These are phyloP conservation scores for Phrynocephalus versicolor DNA, from an alignment of 2,113 vertebrate species.

Conservation along the genomic window DNA sequence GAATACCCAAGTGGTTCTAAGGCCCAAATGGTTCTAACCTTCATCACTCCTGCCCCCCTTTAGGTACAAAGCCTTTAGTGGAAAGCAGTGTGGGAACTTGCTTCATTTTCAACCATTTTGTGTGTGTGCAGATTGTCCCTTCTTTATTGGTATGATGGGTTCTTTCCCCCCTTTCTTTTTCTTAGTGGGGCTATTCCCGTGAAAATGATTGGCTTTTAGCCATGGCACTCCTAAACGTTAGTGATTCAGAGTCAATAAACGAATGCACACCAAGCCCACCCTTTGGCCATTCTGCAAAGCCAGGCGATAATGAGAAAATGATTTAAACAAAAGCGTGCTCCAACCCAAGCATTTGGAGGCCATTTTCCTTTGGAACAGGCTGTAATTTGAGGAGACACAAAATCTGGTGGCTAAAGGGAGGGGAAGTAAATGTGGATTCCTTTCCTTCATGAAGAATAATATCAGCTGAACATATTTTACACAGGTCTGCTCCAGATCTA, in stretches of 20 bases:
- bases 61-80: too few relatives aligned
- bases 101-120: too few relatives aligned
- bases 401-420: neutral
- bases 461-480: neutral
- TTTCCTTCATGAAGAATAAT: conserved; percentile 7
- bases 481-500: neutral
- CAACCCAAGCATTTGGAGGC: conserved; percentile 6
- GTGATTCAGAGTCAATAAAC: conserved; percentile 4
- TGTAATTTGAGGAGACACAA: neutral
- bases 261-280: neutral
- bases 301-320: neutral
- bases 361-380: neutral
- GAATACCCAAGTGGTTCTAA: too few relatives aligned
- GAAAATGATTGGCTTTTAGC: neutral
- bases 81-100: too few relatives aligned
- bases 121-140: too few relatives aligned
- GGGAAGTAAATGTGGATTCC: neutral
- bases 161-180: neutral
- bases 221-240: neutral
- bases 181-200: neutral
- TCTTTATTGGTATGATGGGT: neutral
- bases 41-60: too few relatives aligned
- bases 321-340: conserved; percentile 14
- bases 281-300: conserved; percentile 1
- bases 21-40: too few relatives aligned